Base-by-base conservation (phyloP, 2,888 invertebrate species). In the Parasteatoda lunata region DNA sequence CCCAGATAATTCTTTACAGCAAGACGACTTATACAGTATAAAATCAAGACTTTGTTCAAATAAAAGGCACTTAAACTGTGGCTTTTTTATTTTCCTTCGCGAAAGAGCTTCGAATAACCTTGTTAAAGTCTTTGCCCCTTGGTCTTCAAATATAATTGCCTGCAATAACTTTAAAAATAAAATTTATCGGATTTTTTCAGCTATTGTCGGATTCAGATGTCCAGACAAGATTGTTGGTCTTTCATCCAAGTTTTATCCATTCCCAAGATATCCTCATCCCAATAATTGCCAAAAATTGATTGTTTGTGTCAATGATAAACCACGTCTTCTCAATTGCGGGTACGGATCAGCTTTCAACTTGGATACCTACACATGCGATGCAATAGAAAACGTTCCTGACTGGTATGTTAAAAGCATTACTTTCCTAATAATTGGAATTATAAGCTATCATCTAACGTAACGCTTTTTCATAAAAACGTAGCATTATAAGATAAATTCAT, bases 191-290 rank as follows among this genome's bases (percentile, higher is more conserved):
- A 30, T 66, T 52, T 54, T 52, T 79, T 6, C 79, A 90, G 96
- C 96, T 90, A 95, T 97, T 84, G 95, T 97, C 88, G 97, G 97
- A 80, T 97, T 97, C 94, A 96, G 96, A 91, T 97, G 97, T 92
- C 97, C 97, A 52, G 96, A 96, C 91, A 95, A 97, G 71, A 96
- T 96, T 54, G 94, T 96, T 5, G 94, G 95, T 91, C 95, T 95
- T 15, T 94, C 95, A 84, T 95, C 97, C 5, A 96, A 95, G 92
- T 97, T 97, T 94, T 96, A 96, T 95, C 97, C 97, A 0, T 97
- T 95, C 94, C 97, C 97, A 54, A 94, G 97, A 90, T 97, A 97
- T 93, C 94, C 97, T 4, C 96, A 97, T 11, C 95, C 96, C 70
- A 96, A 96, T 15, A 97, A 97, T 92, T 96, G 96, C 91, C 95